These are phyloP conservation scores for Aporophyla lueneburgensis DNA, from an alignment of 2,888 invertebrate genomes.

Conservation along the genomic window DNA sequence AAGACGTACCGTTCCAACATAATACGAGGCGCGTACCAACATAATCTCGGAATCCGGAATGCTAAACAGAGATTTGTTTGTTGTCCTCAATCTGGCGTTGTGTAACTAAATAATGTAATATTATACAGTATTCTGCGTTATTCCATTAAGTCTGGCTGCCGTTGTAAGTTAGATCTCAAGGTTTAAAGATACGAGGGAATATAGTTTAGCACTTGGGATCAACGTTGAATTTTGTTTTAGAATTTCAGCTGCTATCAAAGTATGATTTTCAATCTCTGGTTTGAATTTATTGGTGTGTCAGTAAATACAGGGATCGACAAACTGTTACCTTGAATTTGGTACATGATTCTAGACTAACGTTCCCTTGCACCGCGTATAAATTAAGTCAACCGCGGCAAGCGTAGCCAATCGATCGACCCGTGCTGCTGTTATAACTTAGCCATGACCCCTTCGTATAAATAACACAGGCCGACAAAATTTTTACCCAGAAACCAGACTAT, in stretches of 20 bases:
- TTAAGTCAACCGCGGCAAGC: no score
- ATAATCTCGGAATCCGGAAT: conserved; percentile 63
- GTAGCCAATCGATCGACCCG: no score
- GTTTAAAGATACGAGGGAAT: not conserved
- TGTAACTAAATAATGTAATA: conserved; percentile 49
- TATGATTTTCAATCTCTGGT: not conserved
- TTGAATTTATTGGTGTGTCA: not conserved
- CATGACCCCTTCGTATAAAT: no score
- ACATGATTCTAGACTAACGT: no score
- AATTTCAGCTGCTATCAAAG: not conserved
- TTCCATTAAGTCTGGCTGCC: conserved; percentile 33
- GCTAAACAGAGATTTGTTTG: conserved; percentile 65
- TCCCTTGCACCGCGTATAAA: no score
- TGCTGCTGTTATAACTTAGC: no score
- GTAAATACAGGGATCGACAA: not conserved
- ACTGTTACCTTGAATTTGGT: not conserved
- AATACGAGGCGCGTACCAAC: conserved; percentile 47
- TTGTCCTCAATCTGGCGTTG: conserved; percentile 46
- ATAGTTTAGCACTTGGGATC: conserved; percentile 5
- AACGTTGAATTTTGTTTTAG: not conserved
- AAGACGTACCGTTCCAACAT: conserved; percentile 32
- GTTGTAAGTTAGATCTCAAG: conserved; percentile 39
- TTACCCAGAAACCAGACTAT: no score
- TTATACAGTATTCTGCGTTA: conserved; percentile 31
- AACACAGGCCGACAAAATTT: no score